Evolutionary conservation across 1,140 invertebrate species (phyloP).

Genomic region (Diabrotica undecimpunctata): DNA sequence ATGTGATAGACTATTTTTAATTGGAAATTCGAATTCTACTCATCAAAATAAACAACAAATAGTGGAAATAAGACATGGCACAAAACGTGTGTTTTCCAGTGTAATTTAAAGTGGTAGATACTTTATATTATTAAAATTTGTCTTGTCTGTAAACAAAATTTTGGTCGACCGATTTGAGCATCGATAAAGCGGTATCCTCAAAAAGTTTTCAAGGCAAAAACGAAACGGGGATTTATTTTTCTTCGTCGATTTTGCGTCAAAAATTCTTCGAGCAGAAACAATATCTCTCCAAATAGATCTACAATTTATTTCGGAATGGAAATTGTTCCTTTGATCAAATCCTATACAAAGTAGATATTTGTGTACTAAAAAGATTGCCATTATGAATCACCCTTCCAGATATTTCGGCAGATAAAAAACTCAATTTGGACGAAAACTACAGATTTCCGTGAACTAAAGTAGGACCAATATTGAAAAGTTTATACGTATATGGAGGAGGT

Average conservation of each 20-base stretch:
- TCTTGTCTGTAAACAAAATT: neutral
- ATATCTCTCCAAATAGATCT: slow-evolving; percentile 7
- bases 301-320: slow-evolving; percentile 8
- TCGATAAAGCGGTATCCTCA: neutral
- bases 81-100: too few relatives aligned
- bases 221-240: neutral
- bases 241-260: neutral
- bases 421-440: slow-evolving; percentile 4
- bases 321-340: slow-evolving; percentile 14
- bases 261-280: slow-evolving; percentile 10
- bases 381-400: slow-evolving; percentile 16
- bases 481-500: too few relatives aligned
- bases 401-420: slow-evolving; percentile 10
- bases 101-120: too few relatives aligned
- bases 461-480: neutral
- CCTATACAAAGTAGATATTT: slow-evolving; percentile 17
- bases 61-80: too few relatives aligned
- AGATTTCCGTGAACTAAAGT: neutral
- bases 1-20: too few relatives aligned
- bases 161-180: neutral
- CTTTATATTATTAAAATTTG: too few relatives aligned
- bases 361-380: slow-evolving; percentile 16
- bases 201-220: neutral
- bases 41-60: too few relatives aligned
- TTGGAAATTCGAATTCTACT: too few relatives aligned